Conservation (phyloP, 2,888 invertebrate genomes). For the Eilema sororculum region DNA sequence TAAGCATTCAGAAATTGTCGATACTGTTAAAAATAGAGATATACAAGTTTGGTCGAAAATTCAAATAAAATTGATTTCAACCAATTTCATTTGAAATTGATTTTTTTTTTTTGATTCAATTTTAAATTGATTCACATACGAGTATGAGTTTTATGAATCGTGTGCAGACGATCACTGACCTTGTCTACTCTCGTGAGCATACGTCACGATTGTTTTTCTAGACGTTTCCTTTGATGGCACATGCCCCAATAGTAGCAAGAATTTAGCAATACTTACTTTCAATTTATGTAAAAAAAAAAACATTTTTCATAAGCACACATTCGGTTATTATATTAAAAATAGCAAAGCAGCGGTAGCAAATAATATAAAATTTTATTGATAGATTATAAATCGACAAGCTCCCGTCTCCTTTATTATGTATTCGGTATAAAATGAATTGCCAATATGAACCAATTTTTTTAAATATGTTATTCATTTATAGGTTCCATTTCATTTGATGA, state of each 20-base stretch:
- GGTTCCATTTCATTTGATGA: too few species aligned
- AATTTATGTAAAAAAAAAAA: background rate
- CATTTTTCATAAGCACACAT: background rate
- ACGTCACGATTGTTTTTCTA: conserved; percentile 54
- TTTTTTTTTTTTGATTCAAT: too few species aligned
- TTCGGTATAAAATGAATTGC: background rate
- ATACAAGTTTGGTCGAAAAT: background rate
- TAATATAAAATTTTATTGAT: background rate
- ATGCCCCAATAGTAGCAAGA: conserved; percentile 39
- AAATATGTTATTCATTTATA: background rate
- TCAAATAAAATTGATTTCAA: too few species aligned
- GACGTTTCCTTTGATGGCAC: conserved; percentile 52
- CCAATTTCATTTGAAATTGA: too few species aligned
- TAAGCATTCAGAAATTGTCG: too few species aligned
- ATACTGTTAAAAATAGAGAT: background rate
- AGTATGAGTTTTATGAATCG: conserved; percentile 43
- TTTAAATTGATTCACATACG: conserved; percentile 2
- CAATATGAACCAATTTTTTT: background rate
- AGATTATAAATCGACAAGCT: background rate
- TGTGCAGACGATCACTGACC: conserved; percentile 58
- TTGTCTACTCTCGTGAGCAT: conserved; percentile 56
- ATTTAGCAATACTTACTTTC: conserved; percentile 23
- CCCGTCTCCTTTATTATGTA: background rate
- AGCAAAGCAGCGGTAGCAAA: too few species aligned
- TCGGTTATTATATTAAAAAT: too few species aligned